These are phyloP conservation scores for Chaetophractus vellerosus DNA, from an alignment of 2,797 vertebrate genomes.

Conservation along the genomic window DNA sequence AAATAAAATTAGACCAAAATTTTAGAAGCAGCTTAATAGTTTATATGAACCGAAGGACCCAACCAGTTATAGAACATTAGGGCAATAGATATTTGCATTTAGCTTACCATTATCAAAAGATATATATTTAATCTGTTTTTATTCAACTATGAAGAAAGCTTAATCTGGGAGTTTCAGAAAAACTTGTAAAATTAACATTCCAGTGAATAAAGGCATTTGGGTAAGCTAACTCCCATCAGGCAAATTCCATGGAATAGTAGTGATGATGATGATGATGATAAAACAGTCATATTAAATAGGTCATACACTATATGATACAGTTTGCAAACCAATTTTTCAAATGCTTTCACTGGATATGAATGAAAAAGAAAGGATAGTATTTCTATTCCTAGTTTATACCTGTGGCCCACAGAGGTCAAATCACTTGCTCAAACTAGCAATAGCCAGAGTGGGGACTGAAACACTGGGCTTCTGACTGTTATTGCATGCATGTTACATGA, in stretches of 20 bases:
- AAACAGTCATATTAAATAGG: background rate
- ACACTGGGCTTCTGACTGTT: background rate
- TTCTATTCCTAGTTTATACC: background rate
- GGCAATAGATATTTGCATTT: conserved; percentile 44
- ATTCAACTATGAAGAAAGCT: background rate
- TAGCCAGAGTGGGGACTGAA: background rate
- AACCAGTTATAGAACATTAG: conserved; percentile 23
- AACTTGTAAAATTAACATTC: background rate
- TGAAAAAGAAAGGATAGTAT: background rate
- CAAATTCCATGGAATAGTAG: background rate
- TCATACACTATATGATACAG: background rate
- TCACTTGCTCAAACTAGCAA: background rate
- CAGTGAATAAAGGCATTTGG: background rate
- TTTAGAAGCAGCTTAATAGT: conserved; percentile 68
- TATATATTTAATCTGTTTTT: conserved; percentile 34
- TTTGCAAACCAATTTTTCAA: background rate
- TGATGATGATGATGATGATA: background rate
- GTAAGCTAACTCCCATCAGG: background rate
- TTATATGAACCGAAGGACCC: background rate
- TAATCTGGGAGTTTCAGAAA: background rate
- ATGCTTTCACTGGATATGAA: background rate
- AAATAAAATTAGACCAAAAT: background rate
- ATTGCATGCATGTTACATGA: background rate
- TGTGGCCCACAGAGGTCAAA: background rate
- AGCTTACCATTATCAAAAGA: conserved; percentile 8